Evolutionary conservation across 2,797 vertebrate genomes (phyloP).

Genomic region (Epinephelus coioides): DNA sequence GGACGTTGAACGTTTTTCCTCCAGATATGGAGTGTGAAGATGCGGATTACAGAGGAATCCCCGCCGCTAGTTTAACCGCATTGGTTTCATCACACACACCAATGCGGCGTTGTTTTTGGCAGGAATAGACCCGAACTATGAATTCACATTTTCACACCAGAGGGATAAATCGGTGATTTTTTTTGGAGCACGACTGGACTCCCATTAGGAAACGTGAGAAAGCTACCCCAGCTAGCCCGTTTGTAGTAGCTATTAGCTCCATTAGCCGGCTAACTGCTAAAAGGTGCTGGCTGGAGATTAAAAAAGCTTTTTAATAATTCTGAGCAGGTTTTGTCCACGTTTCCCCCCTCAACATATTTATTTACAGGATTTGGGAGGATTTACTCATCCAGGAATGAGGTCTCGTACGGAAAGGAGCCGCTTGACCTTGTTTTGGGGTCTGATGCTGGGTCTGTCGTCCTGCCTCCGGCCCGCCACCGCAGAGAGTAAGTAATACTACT

Average conservation of each 20-base stretch:
- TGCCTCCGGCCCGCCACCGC: conserved; percentile 91
- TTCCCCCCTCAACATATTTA: conserved; percentile 42
- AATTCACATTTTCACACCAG: conserved; percentile 33
- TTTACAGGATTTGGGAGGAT: conserved; percentile 64
- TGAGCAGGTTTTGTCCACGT: conserved; percentile 33
- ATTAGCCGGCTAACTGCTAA: conserved; percentile 79
- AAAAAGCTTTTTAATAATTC: conserved; percentile 31
- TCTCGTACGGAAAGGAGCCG: conserved; percentile 88
- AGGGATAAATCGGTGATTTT: conserved; percentile 63
- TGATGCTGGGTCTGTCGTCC: conserved; percentile 90
- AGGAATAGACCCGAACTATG: conserved; percentile 77
- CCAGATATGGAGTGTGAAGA: conserved; percentile 93
- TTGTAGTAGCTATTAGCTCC: conserved; percentile 73
- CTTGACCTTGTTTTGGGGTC: conserved; percentile 94
- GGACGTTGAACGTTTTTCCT: conserved; percentile 62
- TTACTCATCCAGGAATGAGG: conserved; percentile 89
- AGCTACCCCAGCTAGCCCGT: conserved; percentile 69
- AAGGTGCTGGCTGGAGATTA: conserved; percentile 68
- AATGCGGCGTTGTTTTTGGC: conserved; percentile 55
- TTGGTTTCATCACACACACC: conserved; percentile 43
- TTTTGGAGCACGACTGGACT: conserved; percentile 62
- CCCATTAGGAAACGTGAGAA: conserved; percentile 67
- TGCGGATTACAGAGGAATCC: conserved; percentile 86
- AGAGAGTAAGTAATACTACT: conserved; percentile 88
- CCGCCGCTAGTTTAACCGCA: conserved; percentile 71